phyloP scores from a whole-genome alignment of 2,888 invertebrate species.

The Pseudoips prasinana region DNA sequence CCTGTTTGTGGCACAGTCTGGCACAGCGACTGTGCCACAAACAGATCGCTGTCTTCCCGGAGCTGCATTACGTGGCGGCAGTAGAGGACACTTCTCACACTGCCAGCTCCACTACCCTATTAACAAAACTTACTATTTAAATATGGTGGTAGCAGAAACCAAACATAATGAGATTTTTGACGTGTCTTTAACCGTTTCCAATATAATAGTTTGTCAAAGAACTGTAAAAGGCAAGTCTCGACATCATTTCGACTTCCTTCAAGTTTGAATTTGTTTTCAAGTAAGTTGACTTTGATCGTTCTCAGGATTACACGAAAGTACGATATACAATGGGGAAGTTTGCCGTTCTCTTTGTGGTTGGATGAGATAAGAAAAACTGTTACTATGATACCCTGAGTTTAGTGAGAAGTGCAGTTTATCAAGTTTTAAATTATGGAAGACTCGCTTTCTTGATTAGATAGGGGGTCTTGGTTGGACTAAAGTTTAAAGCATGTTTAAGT shows the following conservation, averaged over 20 bases:
- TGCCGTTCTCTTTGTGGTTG: slow-evolving; percentile 22
- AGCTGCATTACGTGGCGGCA: no score
- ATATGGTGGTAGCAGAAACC: no score
- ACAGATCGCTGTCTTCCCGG: no score
- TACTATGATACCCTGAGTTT: slow-evolving; percentile 22
- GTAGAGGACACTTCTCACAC: no score
- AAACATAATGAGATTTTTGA: no score
- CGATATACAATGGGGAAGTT: slow-evolving; percentile 32
- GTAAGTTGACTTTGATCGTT: slow-evolving; percentile 38
- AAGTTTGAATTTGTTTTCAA: slow-evolving; percentile 40
- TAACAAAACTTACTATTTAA: no score
- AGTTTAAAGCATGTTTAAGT: no score
- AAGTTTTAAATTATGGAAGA: slow-evolving; percentile 30
- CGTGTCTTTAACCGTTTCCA: no score
- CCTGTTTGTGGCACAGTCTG: no score
- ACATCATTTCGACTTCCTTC: slow-evolving; percentile 25
- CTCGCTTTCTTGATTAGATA: slow-evolving; percentile 1
- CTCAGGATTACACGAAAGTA: slow-evolving; percentile 30
- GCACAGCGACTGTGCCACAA: no score
- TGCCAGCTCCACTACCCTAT: no score
- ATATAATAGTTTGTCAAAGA: slow-evolving; percentile 27
- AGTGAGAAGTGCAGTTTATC: slow-evolving; percentile 21
- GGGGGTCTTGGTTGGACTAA: no score
- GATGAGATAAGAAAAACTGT: slow-evolving; percentile 31
- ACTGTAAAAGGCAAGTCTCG: slow-evolving; percentile 23